Conservation (phyloP, 2,888 invertebrate species). For the Dolomedes plantarius region DNA sequence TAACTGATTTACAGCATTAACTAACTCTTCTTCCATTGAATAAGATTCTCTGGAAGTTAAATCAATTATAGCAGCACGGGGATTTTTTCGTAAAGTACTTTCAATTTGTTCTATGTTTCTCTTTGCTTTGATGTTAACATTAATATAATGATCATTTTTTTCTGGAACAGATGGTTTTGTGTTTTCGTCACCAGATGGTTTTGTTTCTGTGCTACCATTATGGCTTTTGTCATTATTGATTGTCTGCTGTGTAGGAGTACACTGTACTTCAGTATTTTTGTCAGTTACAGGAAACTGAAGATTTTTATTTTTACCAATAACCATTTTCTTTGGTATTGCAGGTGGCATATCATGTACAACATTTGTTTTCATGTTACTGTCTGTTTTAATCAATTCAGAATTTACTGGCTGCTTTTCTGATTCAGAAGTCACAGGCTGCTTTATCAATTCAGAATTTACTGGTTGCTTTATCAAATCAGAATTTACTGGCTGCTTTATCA, state of each 20-base stretch:
- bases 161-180: background rate
- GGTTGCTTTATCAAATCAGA: too few species aligned
- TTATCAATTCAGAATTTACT: too few species aligned
- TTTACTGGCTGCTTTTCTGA: too few species aligned
- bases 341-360: constrained; percentile 31
- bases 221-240: background rate
- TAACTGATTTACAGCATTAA: constrained; percentile 53
- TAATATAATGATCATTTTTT: constrained; percentile 52
- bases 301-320: constrained; percentile 48
- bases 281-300: background rate
- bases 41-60: constrained; percentile 70
- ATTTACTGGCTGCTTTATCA: too few species aligned
- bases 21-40: constrained; percentile 66
- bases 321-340: constrained; percentile 59
- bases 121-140: constrained; percentile 51
- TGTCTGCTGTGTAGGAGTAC: background rate
- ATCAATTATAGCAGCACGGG: constrained; percentile 71
- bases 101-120: constrained; percentile 71
- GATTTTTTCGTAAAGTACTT: constrained; percentile 59
- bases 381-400: too few species aligned
- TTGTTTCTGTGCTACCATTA: background rate
- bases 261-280: background rate
- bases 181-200: background rate
- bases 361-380: background rate
- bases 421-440: too few species aligned